Evolutionary conservation across 2,888 invertebrate genomes (phyloP).

Genomic region (Melipona beecheii): DNA sequence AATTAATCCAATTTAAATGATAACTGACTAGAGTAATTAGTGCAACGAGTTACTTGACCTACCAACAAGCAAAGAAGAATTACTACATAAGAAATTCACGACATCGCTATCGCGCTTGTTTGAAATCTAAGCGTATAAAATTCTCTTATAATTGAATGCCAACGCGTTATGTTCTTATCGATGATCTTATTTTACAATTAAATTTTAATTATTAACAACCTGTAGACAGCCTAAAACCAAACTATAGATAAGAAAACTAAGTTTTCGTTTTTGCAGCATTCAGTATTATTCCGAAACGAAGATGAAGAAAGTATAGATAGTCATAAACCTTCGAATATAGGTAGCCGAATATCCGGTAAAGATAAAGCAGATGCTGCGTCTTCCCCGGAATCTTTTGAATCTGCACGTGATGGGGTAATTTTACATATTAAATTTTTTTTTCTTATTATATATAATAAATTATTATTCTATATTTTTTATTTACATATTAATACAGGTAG

Average conservation of each 20-base stretch:
- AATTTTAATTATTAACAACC: not conserved
- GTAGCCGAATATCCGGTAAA: constrained; percentile 83
- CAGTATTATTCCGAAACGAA: constrained; percentile 93
- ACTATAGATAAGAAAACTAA: not conserved
- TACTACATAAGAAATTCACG: constrained; percentile 66
- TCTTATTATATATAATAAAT: not conserved
- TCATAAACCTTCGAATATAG: constrained; percentile 84
- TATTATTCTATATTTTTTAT: not conserved
- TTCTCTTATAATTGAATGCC: not conserved
- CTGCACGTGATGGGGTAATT: constrained; percentile 94
- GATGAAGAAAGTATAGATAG: constrained; percentile 86
- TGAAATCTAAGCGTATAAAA: constrained; percentile 34
- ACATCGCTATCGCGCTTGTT: constrained; percentile 30
- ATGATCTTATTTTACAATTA: not conserved
- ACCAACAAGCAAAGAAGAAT: constrained; percentile 57
- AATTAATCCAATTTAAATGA: constrained; percentile 76
- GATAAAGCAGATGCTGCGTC: constrained; percentile 87
- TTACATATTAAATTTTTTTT: not conserved
- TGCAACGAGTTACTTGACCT: constrained; percentile 75
- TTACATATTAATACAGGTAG: constrained; percentile 86
- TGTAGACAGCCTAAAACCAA: not conserved
- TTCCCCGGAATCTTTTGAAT: constrained; percentile 97
- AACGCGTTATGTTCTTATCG: not conserved
- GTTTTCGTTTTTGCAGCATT: constrained; percentile 86
- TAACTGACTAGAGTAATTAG: constrained; percentile 71